Evolutionary conservation across 2,113 vertebrate genomes (phyloP).

Genomic region (Jaculus jaculus): DNA sequence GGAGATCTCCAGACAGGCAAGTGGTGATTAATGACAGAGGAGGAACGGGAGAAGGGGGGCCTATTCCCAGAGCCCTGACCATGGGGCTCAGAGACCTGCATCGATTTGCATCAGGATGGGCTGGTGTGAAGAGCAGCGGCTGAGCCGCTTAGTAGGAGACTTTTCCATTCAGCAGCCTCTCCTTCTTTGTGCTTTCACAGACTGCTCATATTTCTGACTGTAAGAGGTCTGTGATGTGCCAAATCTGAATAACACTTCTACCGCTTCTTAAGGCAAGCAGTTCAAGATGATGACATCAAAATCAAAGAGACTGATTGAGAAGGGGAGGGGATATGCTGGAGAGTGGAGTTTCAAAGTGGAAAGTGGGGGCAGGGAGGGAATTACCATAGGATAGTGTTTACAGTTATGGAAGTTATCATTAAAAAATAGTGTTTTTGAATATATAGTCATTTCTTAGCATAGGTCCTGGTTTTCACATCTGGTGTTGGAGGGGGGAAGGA

Average conservation of each 20-base stretch:
- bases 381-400: too few relatives aligned
- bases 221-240: slow-evolving; percentile 63
- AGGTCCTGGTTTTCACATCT: slow-evolving; percentile 8
- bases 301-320: too few relatives aligned
- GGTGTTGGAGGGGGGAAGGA: not conserved
- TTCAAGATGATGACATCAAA: too few relatives aligned
- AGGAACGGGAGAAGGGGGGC: slow-evolving; percentile 60
- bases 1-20: slow-evolving; percentile 99
- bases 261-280: slow-evolving; percentile 13
- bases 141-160: slow-evolving; percentile 61
- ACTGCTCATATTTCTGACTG: slow-evolving; percentile 54
- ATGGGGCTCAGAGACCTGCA: slow-evolving; percentile 79
- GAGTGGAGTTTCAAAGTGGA: too few relatives aligned
- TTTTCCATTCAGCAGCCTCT: slow-evolving; percentile 46
- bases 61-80: slow-evolving; percentile 84
- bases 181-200: too few relatives aligned
- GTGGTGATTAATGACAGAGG: slow-evolving; percentile 89
- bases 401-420: too few relatives aligned
- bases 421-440: slow-evolving; percentile 46
- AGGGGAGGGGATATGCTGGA: too few relatives aligned
- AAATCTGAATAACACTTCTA: slow-evolving; percentile 62
- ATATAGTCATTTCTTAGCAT: slow-evolving; percentile 3
- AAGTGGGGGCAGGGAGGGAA: too few relatives aligned
- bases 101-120: slow-evolving; percentile 82
- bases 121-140: slow-evolving; percentile 77